Evolutionary conservation across 1,140 invertebrate species (phyloP).

Genomic region (Caenorhabditis briggsae): DNA sequence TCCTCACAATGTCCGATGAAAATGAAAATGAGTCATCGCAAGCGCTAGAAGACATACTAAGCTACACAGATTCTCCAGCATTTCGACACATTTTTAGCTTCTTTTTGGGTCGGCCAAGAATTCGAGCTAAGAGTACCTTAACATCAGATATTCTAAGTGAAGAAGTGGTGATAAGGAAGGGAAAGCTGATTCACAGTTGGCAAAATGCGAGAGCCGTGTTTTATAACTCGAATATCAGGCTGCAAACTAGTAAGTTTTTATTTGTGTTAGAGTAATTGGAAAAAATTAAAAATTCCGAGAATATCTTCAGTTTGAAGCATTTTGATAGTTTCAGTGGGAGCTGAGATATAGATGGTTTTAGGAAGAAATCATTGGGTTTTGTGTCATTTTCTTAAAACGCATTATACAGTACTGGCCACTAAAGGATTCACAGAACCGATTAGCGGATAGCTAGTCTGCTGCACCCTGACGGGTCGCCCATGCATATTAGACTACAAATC

Average conservation of each 20-base stretch:
- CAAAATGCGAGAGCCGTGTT: constrained; percentile 40
- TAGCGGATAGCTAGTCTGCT: too few species aligned
- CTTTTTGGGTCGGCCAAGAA: constrained; percentile 7
- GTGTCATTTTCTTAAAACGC: too few species aligned
- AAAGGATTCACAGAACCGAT: too few species aligned
- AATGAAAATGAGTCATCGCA: not conserved
- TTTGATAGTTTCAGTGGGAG: not conserved
- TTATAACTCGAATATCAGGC: constrained; percentile 25
- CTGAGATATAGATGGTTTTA: too few species aligned
- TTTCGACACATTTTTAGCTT: constrained; percentile 38
- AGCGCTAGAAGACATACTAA: constrained; percentile 3
- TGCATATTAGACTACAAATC: too few species aligned
- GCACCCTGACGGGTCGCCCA: too few species aligned
- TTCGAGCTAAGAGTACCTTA: constrained; percentile 22
- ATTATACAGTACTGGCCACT: too few species aligned
- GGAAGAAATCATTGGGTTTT: too few species aligned
- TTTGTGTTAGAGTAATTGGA: too few species aligned
- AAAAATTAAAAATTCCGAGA: not conserved
- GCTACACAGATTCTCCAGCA: not conserved
- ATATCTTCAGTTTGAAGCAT: not conserved
- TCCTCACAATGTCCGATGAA: constrained; percentile 34
- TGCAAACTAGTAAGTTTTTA: constrained; percentile 35
- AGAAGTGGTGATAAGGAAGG: constrained; percentile 28
- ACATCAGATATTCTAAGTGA: constrained; percentile 22
- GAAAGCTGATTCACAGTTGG: constrained; percentile 30